These are phyloP conservation scores for Rhingia campestris DNA, from an alignment of 2,888 invertebrate species.

Conservation along the genomic window DNA sequence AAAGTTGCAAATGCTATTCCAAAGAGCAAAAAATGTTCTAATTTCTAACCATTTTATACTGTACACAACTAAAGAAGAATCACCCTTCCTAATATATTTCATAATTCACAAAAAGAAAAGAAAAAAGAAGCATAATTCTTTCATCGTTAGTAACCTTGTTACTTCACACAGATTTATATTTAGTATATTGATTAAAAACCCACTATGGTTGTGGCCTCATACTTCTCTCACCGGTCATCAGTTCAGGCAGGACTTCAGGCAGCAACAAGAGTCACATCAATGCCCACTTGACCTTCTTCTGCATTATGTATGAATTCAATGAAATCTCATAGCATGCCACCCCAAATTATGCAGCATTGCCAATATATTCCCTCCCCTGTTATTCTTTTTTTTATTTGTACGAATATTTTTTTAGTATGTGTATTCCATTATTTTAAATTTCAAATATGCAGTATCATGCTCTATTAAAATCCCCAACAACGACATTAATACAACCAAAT, in stretches of 20 bases:
- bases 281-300: slow-evolving; percentile 54
- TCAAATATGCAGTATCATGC: slow-evolving; percentile 1
- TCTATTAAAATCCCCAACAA: not conserved
- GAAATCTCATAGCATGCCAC: not conserved
- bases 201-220: not conserved
- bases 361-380: no score
- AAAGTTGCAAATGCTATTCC: no score
- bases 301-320: slow-evolving; percentile 42
- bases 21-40: no score
- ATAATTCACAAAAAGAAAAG: no score
- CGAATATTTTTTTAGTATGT: not conserved
- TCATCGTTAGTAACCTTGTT: not conserved
- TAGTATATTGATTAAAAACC: slow-evolving; percentile 1
- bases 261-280: slow-evolving; percentile 28
- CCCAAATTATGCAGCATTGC: no score
- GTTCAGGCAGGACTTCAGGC: slow-evolving; percentile 1
- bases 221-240: slow-evolving; percentile 35
- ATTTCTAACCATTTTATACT: no score
- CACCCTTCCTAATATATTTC: no score
- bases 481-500: not conserved
- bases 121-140: not conserved
- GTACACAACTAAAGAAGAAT: no score
- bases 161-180: not conserved
- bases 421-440: not conserved
- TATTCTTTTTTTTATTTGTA: no score